These are phyloP conservation scores for Mus caroli DNA, from an alignment of 2,797 vertebrate genomes.

Conservation along the genomic window DNA sequence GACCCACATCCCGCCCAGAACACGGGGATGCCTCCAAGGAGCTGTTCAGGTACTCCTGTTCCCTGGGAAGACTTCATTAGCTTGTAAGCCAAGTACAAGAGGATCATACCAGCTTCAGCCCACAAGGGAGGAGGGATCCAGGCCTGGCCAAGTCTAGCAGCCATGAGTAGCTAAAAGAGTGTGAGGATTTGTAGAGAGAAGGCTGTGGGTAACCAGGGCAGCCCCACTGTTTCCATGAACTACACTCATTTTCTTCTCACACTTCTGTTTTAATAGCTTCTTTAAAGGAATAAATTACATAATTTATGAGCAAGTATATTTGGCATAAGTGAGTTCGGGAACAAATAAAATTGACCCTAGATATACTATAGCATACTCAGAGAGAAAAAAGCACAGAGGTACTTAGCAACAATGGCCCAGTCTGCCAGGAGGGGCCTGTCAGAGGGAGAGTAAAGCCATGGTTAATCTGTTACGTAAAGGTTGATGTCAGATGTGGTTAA, in stretches of 20 bases:
- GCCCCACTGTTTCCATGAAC: not conserved
- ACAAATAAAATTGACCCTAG: not conserved
- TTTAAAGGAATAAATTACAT: not conserved
- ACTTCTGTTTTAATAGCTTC: not conserved
- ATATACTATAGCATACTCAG: accelerated
- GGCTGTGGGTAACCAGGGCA: not conserved
- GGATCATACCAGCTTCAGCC: accelerated
- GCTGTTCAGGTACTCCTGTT: conserved; percentile 90
- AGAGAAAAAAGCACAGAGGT: not conserved
- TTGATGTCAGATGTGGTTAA: accelerated
- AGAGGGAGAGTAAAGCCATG: not conserved
- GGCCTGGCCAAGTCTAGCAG: not conserved
- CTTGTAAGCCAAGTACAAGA: accelerated
- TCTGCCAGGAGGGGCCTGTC: accelerated
- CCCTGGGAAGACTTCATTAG: not conserved
- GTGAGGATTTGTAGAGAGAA: not conserved
- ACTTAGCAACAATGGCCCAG: not conserved
- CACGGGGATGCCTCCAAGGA: conserved; percentile 85
- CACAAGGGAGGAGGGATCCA: no score
- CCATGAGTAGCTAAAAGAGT: accelerated
- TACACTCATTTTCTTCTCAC: not conserved
- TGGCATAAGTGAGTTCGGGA: not conserved
- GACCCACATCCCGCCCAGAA: not conserved
- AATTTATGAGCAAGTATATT: not conserved
- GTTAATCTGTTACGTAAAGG: accelerated